Base-by-base conservation (phyloP, 2,888 invertebrate genomes). In the Drosophila neotestacea region DNA sequence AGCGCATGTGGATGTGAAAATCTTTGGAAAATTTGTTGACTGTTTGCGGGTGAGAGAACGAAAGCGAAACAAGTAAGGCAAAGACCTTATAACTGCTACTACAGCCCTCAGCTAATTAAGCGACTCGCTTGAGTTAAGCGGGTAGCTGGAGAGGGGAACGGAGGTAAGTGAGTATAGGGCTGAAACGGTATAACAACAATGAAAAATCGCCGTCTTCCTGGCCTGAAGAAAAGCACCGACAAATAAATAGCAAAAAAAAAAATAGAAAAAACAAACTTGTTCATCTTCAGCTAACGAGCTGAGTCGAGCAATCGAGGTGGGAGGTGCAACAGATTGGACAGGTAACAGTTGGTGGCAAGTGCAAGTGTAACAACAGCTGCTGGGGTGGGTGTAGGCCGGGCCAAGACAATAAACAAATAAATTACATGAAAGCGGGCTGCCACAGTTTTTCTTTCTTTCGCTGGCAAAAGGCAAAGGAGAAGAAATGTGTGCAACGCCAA, bases 321-420 rank as follows among this genome's bases (percentile, higher is more conserved):
- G 36, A 60, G 42, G 32, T 47, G 50, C 62, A 41, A 71, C 65
- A 56, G 60, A 48, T 48, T 58, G 46, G 48, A 61, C 52, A 59
- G 56, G 52, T 63, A 55, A 54, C 47, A 47, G 58, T 42, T 41
- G 54, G 39, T 71, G 70, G 82, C 89, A 86, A 89, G 85, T 89
- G 89, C 85, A 85, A 89, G 88, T 89, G 88, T 86, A 87, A 79
- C 85, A 85, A 70, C 85, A 55, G 69, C 76, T 78, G 74, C 73
- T 73, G 75, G 75, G 61, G 72, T 36, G 44, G 56, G 38, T 52
- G 70, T 73, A 72, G 47, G 58, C 47, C 30, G 47, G 47, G 28
- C 36, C 41, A 30, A 88, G 80, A 89, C 89, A 86, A 86, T 86
- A 86, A 89, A 82, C 85, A 86, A 89, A 86, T 86, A 86, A 86